Conservation (phyloP, 2,113 vertebrate genomes). For the Oostethus manadensis region DNA sequence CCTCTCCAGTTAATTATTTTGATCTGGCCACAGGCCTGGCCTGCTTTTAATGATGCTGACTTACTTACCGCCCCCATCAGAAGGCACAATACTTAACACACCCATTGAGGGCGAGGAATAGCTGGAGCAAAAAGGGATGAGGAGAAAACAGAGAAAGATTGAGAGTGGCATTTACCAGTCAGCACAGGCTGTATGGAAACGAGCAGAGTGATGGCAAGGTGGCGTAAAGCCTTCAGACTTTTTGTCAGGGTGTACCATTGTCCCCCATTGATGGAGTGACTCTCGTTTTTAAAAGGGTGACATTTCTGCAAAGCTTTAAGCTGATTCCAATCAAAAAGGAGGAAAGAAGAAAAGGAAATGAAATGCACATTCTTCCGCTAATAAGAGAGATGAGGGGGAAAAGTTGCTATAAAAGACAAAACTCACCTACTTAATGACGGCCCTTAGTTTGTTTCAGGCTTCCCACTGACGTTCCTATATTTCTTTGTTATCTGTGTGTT, state of each 20-base stretch:
- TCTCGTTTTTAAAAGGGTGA: slow-evolving; percentile 34
- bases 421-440: too few species aligned
- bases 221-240: slow-evolving; percentile 58
- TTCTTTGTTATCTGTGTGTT: slow-evolving; percentile 60
- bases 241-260: slow-evolving; percentile 69
- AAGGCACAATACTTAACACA: slow-evolving; percentile 76
- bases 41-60: slow-evolving; percentile 75
- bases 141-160: slow-evolving; percentile 57
- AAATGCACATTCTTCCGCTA: slow-evolving; percentile 23
- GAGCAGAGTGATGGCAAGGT: slow-evolving; percentile 47
- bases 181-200: slow-evolving; percentile 47
- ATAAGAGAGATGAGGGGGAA: slow-evolving; percentile 19
- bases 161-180: slow-evolving; percentile 73
- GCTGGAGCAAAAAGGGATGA: slow-evolving; percentile 58
- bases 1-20: slow-evolving; percentile 81
- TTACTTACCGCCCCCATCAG: slow-evolving; percentile 63
- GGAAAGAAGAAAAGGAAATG: slow-evolving; percentile 19
- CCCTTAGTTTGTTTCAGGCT: too few species aligned
- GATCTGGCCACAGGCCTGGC: slow-evolving; percentile 75
- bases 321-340: slow-evolving; percentile 28
- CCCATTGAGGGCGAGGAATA: slow-evolving; percentile 59
- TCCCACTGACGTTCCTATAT: slow-evolving; percentile 44
- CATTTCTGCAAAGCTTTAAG: slow-evolving; percentile 45
- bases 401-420: background rate
- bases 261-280: slow-evolving; percentile 61